Conservation (phyloP, 2,797 vertebrate genomes). For the Aulostomus chinensis region DNA sequence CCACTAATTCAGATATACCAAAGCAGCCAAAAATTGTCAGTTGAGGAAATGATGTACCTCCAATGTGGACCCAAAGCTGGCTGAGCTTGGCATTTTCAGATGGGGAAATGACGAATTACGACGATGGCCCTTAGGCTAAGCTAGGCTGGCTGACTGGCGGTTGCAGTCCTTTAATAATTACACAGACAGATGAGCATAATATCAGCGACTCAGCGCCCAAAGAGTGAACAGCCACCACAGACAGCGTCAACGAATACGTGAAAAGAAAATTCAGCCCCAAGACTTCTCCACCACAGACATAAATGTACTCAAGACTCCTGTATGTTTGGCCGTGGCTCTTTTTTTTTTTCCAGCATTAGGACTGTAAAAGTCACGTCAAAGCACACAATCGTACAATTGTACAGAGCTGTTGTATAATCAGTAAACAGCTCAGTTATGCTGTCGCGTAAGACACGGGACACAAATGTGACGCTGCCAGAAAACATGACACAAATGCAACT, state of each 20-base stretch:
- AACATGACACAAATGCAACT: constrained; percentile 63
- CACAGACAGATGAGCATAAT: too few relatives aligned
- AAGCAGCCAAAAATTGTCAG: too few relatives aligned
- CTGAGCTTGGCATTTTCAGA: too few relatives aligned
- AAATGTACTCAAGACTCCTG: constrained; percentile 17
- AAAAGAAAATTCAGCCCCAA: constrained; percentile 27
- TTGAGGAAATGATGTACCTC: too few relatives aligned
- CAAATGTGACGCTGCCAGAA: constrained; percentile 50
- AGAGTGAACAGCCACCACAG: constrained; percentile 33
- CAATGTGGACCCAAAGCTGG: too few relatives aligned
- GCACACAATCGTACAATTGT: constrained; percentile 56
- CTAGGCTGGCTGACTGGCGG: too few relatives aligned
- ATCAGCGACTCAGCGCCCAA: constrained; percentile 30
- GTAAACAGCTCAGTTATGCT: constrained; percentile 59
- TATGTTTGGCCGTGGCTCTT: constrained; percentile 25
- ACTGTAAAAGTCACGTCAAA: constrained; percentile 34
- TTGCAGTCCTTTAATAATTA: too few relatives aligned
- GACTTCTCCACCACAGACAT: constrained; percentile 25
- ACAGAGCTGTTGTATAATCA: constrained; percentile 36
- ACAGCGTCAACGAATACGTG: constrained; percentile 17
- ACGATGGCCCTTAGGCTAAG: too few relatives aligned
- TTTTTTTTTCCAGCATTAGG: constrained; percentile 7
- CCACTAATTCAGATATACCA: too few relatives aligned
- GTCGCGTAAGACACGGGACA: constrained; percentile 61
- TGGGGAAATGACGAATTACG: too few relatives aligned